Evolutionary conservation across 2,797 vertebrate genomes (phyloP), one percentile per base, ranked within the genome.

Genomic region (Odontamblyopus lacepedii): DNA sequence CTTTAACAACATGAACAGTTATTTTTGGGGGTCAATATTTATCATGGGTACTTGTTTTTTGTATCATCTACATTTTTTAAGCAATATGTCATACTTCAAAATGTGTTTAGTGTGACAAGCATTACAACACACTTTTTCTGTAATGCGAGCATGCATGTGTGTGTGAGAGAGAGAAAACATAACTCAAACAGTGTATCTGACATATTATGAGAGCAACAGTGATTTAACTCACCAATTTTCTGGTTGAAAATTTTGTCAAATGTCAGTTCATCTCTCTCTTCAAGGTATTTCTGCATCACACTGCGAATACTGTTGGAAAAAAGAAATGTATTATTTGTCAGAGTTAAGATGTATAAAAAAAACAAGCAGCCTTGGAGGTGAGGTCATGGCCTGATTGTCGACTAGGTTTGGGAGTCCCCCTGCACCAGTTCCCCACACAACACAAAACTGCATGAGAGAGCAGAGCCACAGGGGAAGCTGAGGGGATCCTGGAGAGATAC

Each of bases 171-270:
- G 23, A 23, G 23, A 23, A 23, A 48, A 53, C 51, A 53, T 5
- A 51, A 1, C 50, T 56, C 3, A 56, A 56, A 2, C 53, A 56
- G 9, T 56, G 8, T 2, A 5, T 29, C 4, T 6, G 13, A 60
- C 15, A 29, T 5, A 38, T 5, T n/a, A 7, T 63, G 16, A 29
- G 12, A 30, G 23, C 23, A 23, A 23, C 23, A 23, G 23, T 5
- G 8, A 32, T 18, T 32, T 63, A 26, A 93, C 94, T 82, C 80
- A 99, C 98, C 98, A 15, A 99, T 98, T 89, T 95, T 98, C 94
- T 99, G 98, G 87, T 96, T 95, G 94, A 99, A 99, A 79, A 99
- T 97, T 92, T 99, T 99, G 95, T 99, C 96, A 0, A 99, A 99
- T 44, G 98, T 95, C 80, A 97, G 91, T 85, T 99, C 98, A 16